Evolutionary conservation across 2,888 invertebrate species (phyloP).

Genomic region (Aethes cnicana): DNA sequence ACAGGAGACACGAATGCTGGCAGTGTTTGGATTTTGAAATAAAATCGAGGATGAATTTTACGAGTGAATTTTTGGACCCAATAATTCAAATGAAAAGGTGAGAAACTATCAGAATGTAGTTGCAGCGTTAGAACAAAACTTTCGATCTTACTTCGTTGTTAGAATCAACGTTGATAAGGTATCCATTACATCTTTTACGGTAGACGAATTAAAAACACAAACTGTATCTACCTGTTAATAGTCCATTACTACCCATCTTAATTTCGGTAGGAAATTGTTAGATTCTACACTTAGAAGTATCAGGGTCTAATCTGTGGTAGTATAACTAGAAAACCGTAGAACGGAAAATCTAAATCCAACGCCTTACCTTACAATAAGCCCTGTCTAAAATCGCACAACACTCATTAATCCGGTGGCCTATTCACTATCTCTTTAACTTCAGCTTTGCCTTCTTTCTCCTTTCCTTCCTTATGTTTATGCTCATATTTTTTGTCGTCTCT

Average conservation of each 20-base stretch:
- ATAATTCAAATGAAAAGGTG: background rate
- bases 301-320: too few species aligned
- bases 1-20: background rate
- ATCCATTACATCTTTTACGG: too few species aligned
- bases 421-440: conserved; percentile 59
- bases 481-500: conserved; percentile 49
- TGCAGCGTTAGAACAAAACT: conserved; percentile 1
- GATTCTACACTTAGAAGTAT: too few species aligned
- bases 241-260: too few species aligned
- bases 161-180: background rate
- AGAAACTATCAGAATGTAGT: background rate
- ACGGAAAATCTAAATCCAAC: background rate
- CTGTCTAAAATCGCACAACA: background rate
- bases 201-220: conserved; percentile 3
- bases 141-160: conserved; percentile 24
- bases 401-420: conserved; percentile 64
- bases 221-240: too few species aligned
- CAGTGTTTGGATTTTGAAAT: too few species aligned
- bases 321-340: too few species aligned
- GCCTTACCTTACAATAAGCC: background rate
- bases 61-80: background rate
- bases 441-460: conserved; percentile 41
- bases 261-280: too few species aligned
- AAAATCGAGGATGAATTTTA: background rate
- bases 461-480: conserved; percentile 48